A percentile compares a stretch with the other conserved stretches of the same genome.
Conservation (phyloP, 2,113 vertebrate genomes). For the Oostethus manadensis region DNA sequence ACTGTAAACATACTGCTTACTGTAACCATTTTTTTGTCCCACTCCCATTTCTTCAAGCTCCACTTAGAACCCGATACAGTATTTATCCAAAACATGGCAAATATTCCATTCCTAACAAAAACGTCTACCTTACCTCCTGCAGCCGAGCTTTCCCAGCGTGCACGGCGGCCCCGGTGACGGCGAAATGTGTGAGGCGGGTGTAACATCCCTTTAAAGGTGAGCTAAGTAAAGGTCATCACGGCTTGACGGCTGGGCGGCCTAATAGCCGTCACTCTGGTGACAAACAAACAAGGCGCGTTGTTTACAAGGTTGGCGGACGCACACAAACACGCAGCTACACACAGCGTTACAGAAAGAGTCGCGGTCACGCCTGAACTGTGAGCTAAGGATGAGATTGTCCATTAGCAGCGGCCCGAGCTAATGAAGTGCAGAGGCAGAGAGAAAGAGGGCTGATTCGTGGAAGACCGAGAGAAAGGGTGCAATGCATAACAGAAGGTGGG, state of each 20-base stretch:
- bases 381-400: slow-evolving; percentile 49
- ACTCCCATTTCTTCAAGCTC: no score
- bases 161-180: neutral
- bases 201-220: slow-evolving; percentile 1
- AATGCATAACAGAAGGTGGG: slow-evolving; percentile 10
- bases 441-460: slow-evolving; percentile 52
- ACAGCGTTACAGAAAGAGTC: slow-evolving; percentile 24
- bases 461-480: slow-evolving; percentile 13
- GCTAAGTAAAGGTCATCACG: neutral
- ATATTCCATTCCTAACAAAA: no score
- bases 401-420: slow-evolving; percentile 50
- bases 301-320: slow-evolving; percentile 3
- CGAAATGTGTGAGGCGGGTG: neutral
- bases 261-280: slow-evolving; percentile 2
- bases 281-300: slow-evolving; percentile 5
- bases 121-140: no score
- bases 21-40: no score
- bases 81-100: no score
- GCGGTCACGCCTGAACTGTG: slow-evolving; percentile 33
- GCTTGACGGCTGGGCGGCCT: neutral
- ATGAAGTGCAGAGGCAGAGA: slow-evolving; percentile 55
- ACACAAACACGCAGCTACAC: neutral
- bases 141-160: neutral
- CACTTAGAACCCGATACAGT: no score
- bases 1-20: no score